These are phyloP conservation scores for Solen grandis DNA, from an alignment of 1,140 invertebrate species.

Conservation along the genomic window DNA sequence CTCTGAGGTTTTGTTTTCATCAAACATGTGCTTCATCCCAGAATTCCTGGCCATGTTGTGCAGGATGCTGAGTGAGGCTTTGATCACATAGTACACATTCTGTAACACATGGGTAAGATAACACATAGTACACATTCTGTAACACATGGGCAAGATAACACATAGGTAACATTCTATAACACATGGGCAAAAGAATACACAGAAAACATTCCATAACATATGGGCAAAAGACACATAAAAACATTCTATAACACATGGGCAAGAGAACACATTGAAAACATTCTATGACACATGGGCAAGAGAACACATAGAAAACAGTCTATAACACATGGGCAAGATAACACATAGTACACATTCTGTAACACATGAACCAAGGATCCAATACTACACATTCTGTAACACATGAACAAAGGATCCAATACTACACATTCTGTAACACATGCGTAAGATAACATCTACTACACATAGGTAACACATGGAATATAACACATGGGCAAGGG, in stretches of 20 bases:
- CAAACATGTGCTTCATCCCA: constrained; percentile 71
- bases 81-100: constrained; percentile 78
- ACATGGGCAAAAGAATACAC: constrained; percentile 59
- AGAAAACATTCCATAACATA: constrained; percentile 76
- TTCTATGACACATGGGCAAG: too few species aligned
- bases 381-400: too few species aligned
- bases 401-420: too few species aligned
- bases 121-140: constrained; percentile 78
- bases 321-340: too few species aligned
- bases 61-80: constrained; percentile 77
- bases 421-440: constrained; percentile 76
- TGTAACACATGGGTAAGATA: constrained; percentile 58
- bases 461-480: constrained; percentile 71
- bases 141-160: constrained; percentile 58
- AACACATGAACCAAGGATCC: too few species aligned
- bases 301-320: neutral
- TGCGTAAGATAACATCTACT: constrained; percentile 65
- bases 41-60: constrained; percentile 76
- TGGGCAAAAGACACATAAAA: too few species aligned
- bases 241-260: too few species aligned
- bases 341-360: too few species aligned
- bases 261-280: too few species aligned
- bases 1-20: constrained; percentile 73
- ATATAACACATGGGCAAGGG: constrained; percentile 57
- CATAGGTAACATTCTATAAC: constrained; percentile 77